phyloP scores from a whole-genome alignment of 2,888 invertebrate species.

The Hydropsyche betteni region DNA sequence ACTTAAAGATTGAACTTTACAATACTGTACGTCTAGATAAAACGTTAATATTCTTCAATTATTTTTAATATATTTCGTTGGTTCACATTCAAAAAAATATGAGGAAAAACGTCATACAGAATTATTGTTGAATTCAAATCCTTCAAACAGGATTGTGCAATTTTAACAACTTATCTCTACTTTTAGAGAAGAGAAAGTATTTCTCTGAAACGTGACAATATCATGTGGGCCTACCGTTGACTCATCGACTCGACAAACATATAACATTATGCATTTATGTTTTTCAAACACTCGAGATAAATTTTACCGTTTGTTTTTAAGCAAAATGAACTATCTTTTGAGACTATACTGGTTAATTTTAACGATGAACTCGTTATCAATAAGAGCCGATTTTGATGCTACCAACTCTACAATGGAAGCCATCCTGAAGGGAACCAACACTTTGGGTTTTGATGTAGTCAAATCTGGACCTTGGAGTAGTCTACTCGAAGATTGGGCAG shows the following conservation, averaged over 20 bases:
- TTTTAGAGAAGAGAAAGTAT: conserved; percentile 35
- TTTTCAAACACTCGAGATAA: not conserved
- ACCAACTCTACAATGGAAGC: conserved; percentile 49
- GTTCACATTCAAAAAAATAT: no score
- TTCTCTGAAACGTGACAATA: conserved; percentile 32
- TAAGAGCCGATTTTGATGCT: conserved; percentile 47
- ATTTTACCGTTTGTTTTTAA: not conserved
- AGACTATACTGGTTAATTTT: not conserved
- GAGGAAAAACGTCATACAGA: not conserved
- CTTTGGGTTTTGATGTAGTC: conserved; percentile 38
- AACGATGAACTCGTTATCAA: not conserved
- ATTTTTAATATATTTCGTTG: no score
- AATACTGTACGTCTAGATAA: no score
- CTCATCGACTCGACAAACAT: conserved; percentile 27
- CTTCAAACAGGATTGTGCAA: not conserved
- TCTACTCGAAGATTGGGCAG: conserved; percentile 72
- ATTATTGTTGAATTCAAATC: not conserved
- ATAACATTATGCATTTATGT: not conserved
- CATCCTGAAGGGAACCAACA: conserved; percentile 50
- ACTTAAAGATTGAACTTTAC: not conserved
- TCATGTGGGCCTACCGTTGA: conserved; percentile 31
- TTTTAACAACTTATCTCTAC: not conserved
- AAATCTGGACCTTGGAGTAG: conserved; percentile 68
- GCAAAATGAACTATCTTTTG: not conserved
- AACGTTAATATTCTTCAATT: no score